A percentile compares a stretch with the other conserved stretches of the same genome.
Conservation (phyloP, 2,888 invertebrate genomes). For the Poecilus cupreus region DNA sequence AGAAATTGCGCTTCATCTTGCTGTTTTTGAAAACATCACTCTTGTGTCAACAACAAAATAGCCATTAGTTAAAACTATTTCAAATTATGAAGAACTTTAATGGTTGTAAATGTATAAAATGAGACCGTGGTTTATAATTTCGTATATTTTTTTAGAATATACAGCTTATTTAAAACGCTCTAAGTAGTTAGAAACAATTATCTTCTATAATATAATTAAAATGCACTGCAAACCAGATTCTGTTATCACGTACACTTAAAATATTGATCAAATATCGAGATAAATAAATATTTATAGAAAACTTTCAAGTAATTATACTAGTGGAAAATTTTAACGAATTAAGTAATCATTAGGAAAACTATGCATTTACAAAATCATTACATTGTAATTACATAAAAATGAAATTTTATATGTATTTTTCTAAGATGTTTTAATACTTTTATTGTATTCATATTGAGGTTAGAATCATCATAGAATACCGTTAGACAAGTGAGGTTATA, state of each 20-base stretch:
- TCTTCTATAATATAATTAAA: not conserved
- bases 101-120: too few species aligned
- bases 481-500: not conserved
- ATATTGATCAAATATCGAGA: not conserved
- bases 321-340: constrained; percentile 6
- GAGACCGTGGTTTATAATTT: too few species aligned
- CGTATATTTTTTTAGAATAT: too few species aligned
- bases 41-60: too few species aligned
- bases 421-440: not conserved
- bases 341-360: not conserved
- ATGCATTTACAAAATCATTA: not conserved
- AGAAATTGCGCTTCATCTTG: too few species aligned
- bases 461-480: not conserved
- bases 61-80: too few species aligned
- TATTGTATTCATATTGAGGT: not conserved
- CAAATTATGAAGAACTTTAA: too few species aligned
- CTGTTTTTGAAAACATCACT: too few species aligned
- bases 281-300: constrained; percentile 2
- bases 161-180: too few species aligned
- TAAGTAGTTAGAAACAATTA: not conserved
- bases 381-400: too few species aligned
- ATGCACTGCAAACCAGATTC: not conserved
- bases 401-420: too few species aligned
- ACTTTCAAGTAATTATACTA: not conserved
- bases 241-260: not conserved